Evolutionary conservation across 2,888 invertebrate genomes (phyloP).

Genomic region (Thecocarcelia acutangulata): DNA sequence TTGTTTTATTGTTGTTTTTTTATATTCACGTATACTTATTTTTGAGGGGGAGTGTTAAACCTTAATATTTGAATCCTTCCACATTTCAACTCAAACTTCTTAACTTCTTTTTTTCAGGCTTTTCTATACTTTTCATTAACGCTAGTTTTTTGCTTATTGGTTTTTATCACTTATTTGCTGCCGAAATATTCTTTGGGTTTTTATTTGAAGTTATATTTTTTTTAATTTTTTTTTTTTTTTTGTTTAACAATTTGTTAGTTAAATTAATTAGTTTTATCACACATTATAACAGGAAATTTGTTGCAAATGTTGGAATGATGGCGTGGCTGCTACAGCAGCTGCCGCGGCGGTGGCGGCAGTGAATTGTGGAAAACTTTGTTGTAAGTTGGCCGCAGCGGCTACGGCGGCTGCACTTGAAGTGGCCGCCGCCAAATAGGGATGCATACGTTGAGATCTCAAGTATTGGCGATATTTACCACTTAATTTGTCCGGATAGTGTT

Average conservation of each 20-base stretch:
- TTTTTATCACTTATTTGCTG: constrained; percentile 66
- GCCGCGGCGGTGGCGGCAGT: constrained; percentile 77
- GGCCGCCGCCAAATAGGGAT: constrained; percentile 83
- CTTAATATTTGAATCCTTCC: constrained; percentile 26
- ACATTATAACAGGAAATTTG: constrained; percentile 85
- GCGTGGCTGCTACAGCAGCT: constrained; percentile 74
- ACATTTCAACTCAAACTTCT: constrained; percentile 18
- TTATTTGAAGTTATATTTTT: constrained; percentile 68
- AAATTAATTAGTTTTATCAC: constrained; percentile 80
- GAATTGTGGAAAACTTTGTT: constrained; percentile 82
- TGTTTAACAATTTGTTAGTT: constrained; percentile 29
- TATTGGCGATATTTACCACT: constrained; percentile 84
- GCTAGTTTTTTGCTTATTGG: background rate
- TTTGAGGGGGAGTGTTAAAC: constrained; percentile 8
- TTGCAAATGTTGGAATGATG: constrained; percentile 82
- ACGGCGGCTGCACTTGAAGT: constrained; percentile 82
- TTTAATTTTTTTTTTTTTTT: constrained; percentile 10
- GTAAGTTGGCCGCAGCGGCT: constrained; percentile 74
- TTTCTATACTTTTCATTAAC: constrained; percentile 9
- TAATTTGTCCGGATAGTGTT: constrained; percentile 74
- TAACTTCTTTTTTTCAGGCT: background rate
- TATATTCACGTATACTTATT: constrained; percentile 31
- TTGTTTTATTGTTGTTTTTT: constrained; percentile 1
- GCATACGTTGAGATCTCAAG: constrained; percentile 83
- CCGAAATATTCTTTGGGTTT: constrained; percentile 33